phyloP scores from a whole-genome alignment of 53 echinoderm and acorn worm species.

The Echinarachnius parma region DNA sequence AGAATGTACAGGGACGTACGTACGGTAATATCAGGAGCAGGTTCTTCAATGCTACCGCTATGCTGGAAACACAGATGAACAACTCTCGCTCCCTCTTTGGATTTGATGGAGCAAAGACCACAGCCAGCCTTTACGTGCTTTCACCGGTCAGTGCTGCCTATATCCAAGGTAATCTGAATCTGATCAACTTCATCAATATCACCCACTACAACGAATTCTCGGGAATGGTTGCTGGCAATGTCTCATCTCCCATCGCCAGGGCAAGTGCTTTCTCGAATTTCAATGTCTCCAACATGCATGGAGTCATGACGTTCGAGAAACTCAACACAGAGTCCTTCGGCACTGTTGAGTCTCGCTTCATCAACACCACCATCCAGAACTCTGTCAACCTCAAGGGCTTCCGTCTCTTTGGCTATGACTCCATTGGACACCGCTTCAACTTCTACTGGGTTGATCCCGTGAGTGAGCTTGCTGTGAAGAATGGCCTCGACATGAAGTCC shows the following conservation, averaged over 20 bases:
- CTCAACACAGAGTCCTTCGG: conserved; percentile 33
- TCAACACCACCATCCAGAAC: conserved; percentile 18
- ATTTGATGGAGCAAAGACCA: conserved; percentile 42
- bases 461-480: conserved; percentile 16
- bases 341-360: not conserved
- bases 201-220: conserved; percentile 44
- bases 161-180: conserved; percentile 27
- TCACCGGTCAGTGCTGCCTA: not conserved
- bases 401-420: not conserved
- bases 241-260: conserved; percentile 49
- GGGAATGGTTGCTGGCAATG: conserved; percentile 32
- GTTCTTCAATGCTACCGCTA: not conserved
- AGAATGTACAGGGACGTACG: not conserved
- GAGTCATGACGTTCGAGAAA: conserved; percentile 49
- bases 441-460: conserved; percentile 30
- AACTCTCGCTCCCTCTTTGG: conserved; percentile 55
- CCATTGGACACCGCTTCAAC: conserved; percentile 14
- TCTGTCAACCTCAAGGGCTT: conserved; percentile 12
- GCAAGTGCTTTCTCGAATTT: conserved; percentile 33
- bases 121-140: not conserved
- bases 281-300: conserved; percentile 53
- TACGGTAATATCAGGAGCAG: conserved; percentile 14
- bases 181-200: conserved; percentile 51
- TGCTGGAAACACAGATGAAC: conserved; percentile 36
- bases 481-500: conserved; percentile 21